phyloP scores from a whole-genome alignment of 2,888 invertebrate species.

The Eilema griseolum region DNA sequence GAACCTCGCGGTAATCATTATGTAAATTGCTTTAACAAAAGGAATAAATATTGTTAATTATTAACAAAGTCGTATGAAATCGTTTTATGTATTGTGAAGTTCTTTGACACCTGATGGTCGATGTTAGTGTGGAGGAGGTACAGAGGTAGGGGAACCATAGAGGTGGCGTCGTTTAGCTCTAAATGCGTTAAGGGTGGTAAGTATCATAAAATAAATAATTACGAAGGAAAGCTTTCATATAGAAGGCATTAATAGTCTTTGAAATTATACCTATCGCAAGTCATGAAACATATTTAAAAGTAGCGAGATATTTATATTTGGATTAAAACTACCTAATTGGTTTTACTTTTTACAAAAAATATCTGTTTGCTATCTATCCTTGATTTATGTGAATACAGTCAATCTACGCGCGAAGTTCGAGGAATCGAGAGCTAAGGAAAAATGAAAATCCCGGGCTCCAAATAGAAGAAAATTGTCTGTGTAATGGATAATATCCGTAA shows the following conservation, averaged over 20 bases:
- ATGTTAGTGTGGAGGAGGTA: neutral
- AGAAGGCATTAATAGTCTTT: slow-evolving; percentile 6
- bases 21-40: slow-evolving; percentile 3
- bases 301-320: neutral
- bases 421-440: no score
- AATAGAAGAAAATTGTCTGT: no score
- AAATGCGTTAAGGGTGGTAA: slow-evolving; percentile 3
- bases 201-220: slow-evolving; percentile 15
- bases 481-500: no score
- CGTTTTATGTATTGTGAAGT: neutral
- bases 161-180: slow-evolving; percentile 1
- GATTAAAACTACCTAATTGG: no score
- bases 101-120: neutral
- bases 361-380: no score
- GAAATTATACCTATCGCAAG: neutral
- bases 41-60: neutral
- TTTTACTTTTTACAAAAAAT: no score
- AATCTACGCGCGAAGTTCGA: no score
- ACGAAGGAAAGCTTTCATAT: slow-evolving; percentile 12
- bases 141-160: neutral
- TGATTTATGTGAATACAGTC: no score
- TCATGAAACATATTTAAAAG: neutral
- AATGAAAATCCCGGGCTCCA: no score
- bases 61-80: neutral
- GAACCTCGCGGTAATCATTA: neutral